Percentiles rank a stretch among this genome's conserved stretches.
phyloP scores from a whole-genome alignment of 2,888 invertebrate species.

The Pegoplata infirma region DNA sequence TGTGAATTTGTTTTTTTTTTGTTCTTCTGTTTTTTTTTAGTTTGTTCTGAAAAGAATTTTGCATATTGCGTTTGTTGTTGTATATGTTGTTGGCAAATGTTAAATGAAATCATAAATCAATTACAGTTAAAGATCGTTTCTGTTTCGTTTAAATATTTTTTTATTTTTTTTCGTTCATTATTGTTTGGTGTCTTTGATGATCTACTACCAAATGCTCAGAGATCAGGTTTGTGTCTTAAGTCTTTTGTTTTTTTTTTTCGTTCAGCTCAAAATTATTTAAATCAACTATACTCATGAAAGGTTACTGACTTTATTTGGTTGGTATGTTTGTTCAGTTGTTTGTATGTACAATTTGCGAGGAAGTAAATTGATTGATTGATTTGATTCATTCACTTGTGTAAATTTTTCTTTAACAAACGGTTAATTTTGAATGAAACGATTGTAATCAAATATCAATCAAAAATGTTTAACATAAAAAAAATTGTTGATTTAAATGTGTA shows the following conservation, averaged over 20 bases:
- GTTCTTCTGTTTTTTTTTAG: neutral
- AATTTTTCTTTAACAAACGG: constrained; percentile 50
- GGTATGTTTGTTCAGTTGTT: neutral
- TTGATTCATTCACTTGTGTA: constrained; percentile 59
- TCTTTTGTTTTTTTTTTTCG: constrained; percentile 48
- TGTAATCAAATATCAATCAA: constrained; percentile 54
- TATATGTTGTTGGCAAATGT: constrained; percentile 45
- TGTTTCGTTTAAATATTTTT: constrained; percentile 14
- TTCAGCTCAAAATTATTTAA: constrained; percentile 41
- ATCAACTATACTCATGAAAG: constrained; percentile 44
- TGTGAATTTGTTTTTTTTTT: constrained; percentile 47
- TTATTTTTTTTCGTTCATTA: neutral
- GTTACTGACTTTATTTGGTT: constrained; percentile 52
- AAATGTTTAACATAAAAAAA: constrained; percentile 7
- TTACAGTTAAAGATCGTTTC: constrained; percentile 62
- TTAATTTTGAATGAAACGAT: constrained; percentile 51
- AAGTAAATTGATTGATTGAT: constrained; percentile 61
- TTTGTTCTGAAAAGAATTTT: constrained; percentile 53
- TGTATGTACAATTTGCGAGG: constrained; percentile 24
- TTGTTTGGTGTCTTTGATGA: constrained; percentile 47
- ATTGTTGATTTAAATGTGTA: neutral
- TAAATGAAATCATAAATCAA: constrained; percentile 63
- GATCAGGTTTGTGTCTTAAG: constrained; percentile 60
- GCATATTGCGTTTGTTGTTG: constrained; percentile 44
- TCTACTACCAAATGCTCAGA: constrained; percentile 55